Evolutionary conservation across 2,888 invertebrate genomes (phyloP).

Genomic region (Scaptodrosophila latifasciaeformis): DNA sequence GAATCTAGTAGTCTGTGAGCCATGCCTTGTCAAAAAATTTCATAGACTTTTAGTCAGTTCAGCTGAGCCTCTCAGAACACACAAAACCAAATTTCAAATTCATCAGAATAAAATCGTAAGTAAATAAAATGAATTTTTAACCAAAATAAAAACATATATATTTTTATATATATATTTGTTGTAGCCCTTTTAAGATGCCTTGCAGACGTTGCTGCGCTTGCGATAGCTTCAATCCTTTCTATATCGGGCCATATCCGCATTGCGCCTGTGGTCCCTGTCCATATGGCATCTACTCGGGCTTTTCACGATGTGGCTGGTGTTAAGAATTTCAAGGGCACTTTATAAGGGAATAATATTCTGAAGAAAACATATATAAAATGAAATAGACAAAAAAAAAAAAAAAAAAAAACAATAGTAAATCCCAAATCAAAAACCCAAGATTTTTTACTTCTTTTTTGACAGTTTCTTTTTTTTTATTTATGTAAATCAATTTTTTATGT

Average conservation of each 20-base stretch:
- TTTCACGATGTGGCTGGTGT: constrained; percentile 37
- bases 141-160: neutral
- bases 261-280: constrained; percentile 37
- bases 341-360: neutral
- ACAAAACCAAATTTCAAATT: too few relatives aligned
- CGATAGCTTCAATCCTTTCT: constrained; percentile 43
- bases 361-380: neutral
- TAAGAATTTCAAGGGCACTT: too few relatives aligned
- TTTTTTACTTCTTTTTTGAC: too few relatives aligned
- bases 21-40: too few relatives aligned
- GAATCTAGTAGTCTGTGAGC: too few relatives aligned
- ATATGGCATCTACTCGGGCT: constrained; percentile 41
- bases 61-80: too few relatives aligned
- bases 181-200: neutral
- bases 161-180: neutral
- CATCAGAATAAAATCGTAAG: too few relatives aligned
- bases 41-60: too few relatives aligned
- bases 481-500: neutral
- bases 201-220: neutral
- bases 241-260: constrained; percentile 46
- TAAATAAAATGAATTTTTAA: neutral
- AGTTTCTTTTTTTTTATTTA: neutral
- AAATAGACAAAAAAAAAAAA: neutral
- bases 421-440: neutral
- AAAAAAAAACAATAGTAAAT: neutral